A percentile compares a stretch with the other conserved stretches of the same genome.
Evolutionary conservation across 2,113 vertebrate genomes (phyloP).

Genomic region (Myxocyprinus asiaticus): DNA sequence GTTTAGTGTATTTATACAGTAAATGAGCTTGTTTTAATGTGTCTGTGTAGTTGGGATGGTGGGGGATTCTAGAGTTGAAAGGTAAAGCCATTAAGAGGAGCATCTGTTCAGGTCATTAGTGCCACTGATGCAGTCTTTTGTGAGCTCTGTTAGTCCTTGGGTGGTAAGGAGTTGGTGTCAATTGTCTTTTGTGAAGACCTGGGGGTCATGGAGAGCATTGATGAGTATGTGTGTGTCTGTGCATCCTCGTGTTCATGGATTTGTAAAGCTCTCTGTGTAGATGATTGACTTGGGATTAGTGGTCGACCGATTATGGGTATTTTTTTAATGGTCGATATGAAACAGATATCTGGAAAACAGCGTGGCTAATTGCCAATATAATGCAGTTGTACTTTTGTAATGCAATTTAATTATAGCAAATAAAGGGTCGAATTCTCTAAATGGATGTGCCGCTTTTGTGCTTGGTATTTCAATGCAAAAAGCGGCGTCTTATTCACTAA

Average conservation of each 20-base stretch:
- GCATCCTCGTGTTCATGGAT: not conserved
- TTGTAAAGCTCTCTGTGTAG: too few species aligned
- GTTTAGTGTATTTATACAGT: conserved; percentile 19
- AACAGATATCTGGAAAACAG: too few species aligned
- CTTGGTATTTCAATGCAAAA: too few species aligned
- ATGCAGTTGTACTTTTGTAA: too few species aligned
- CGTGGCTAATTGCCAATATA: too few species aligned
- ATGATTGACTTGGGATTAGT: too few species aligned
- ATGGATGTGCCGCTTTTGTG: too few species aligned
- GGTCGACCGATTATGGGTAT: too few species aligned
- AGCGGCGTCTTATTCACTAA: too few species aligned
- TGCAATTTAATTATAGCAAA: too few species aligned
- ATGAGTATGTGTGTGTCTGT: not conserved
- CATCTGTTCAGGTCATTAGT: conserved; percentile 55
- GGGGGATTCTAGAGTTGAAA: conserved; percentile 25
- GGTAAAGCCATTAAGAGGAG: conserved; percentile 54
- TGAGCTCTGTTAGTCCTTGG: conserved; percentile 37
- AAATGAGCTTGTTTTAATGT: conserved; percentile 15
- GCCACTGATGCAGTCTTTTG: conserved; percentile 34
- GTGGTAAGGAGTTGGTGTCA: conserved; percentile 30
- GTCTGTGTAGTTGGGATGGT: conserved; percentile 12
- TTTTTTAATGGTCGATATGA: too few species aligned
- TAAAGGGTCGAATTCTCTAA: too few species aligned
- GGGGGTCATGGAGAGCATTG: not conserved
- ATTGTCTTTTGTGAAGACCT: conserved; percentile 12